Conservation (phyloP, 2,113 vertebrate species). For the Aegotheles bennettii region DNA sequence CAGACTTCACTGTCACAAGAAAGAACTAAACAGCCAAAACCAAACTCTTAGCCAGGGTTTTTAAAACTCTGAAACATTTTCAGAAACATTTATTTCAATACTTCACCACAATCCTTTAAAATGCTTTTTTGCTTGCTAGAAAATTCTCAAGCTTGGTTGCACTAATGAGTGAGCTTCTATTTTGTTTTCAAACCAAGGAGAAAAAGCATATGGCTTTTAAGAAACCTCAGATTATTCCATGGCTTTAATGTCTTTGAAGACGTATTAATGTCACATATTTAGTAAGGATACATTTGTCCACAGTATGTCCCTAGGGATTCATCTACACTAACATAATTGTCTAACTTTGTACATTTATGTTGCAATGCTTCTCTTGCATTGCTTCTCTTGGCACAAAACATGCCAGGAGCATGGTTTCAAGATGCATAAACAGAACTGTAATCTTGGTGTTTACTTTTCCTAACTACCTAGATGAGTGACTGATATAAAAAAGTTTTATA, state of each 20-base stretch:
- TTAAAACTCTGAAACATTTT: not conserved
- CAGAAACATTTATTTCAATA: not conserved
- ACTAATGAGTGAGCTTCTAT: not conserved
- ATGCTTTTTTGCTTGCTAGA: not conserved
- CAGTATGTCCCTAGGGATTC: not conserved
- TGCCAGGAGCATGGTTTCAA: not conserved
- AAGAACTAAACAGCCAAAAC: not conserved
- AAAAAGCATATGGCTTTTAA: not conserved
- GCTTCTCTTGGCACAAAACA: too few species aligned
- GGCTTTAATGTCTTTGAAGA: not conserved
- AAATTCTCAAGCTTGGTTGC: not conserved
- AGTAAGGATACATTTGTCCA: not conserved
- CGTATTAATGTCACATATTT: not conserved
- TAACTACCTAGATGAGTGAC: not conserved
- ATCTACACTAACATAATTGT: not conserved
- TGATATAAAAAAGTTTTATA: not conserved
- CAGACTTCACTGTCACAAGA: not conserved
- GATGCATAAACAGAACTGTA: not conserved
- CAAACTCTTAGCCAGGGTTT: not conserved
- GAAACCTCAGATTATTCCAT: not conserved
- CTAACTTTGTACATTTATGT: too few species aligned
- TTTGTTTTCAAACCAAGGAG: not conserved
- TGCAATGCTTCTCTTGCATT: not conserved
- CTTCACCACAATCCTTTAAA: not conserved
- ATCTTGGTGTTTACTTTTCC: not conserved